phyloP scores from a whole-genome alignment of 2,888 invertebrate genomes.

The Hyppa rectilinea region DNA sequence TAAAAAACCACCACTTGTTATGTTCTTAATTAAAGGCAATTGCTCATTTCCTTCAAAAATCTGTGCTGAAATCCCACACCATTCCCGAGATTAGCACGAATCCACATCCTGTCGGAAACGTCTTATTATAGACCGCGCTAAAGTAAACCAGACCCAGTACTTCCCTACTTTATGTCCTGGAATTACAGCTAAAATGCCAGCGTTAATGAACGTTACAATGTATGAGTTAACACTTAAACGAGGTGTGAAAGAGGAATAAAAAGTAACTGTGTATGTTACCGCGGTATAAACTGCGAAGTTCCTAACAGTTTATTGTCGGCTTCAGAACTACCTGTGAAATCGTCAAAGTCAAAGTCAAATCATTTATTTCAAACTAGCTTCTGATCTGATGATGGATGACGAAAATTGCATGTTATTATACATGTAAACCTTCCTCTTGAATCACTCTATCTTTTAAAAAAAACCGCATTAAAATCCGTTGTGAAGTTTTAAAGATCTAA shows the following conservation, averaged over 20 bases:
- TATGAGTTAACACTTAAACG: conserved; percentile 11
- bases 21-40: conserved; percentile 5
- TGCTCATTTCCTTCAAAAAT: conserved; percentile 31
- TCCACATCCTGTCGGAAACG: conserved; percentile 38
- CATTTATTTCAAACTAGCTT: no score
- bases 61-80: neutral
- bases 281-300: neutral
- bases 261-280: neutral
- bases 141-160: conserved; percentile 35
- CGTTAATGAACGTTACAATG: conserved; percentile 22
- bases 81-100: conserved; percentile 23
- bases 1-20: neutral
- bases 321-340: no score
- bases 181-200: conserved; percentile 25
- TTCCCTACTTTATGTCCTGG: conserved; percentile 32
- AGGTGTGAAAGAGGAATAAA: conserved; percentile 12
- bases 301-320: neutral
- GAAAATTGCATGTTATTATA: no score
- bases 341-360: no score
- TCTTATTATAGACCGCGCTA: conserved; percentile 17
- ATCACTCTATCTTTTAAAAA: no score
- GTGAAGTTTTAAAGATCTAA: no score
- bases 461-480: no score
- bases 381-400: no score
- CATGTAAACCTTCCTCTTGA: no score